A percentile compares a stretch with the other conserved stretches of the same genome.
Evolutionary conservation across 1,140 invertebrate genomes (phyloP).

Genomic region (Pachypsylla venusta): DNA sequence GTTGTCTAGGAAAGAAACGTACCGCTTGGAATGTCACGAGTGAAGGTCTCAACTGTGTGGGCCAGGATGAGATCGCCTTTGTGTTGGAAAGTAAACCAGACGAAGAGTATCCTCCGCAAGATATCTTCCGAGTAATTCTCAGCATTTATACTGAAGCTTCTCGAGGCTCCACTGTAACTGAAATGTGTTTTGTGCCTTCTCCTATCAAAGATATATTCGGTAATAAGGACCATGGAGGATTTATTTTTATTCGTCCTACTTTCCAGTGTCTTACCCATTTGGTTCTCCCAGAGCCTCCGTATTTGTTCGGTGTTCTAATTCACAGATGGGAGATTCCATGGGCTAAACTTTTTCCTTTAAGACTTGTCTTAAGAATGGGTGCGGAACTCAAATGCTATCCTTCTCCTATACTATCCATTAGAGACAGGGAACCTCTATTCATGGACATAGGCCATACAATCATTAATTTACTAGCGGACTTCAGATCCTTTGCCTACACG

Average conservation of each 20-base stretch:
- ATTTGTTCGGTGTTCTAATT: slow-evolving; percentile 62
- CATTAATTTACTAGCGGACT: slow-evolving; percentile 78
- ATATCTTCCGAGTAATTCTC: slow-evolving; percentile 62
- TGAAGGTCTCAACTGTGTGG: slow-evolving; percentile 60
- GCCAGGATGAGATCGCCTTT: slow-evolving; percentile 73
- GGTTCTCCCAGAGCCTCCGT: slow-evolving; percentile 56
- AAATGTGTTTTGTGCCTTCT: slow-evolving; percentile 52
- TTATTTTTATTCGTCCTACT: slow-evolving; percentile 65
- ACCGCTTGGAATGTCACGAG: slow-evolving; percentile 60
- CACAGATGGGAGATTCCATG: slow-evolving; percentile 78
- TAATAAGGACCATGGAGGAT: slow-evolving; percentile 68
- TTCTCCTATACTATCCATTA: slow-evolving; percentile 64
- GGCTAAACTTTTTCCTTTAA: slow-evolving; percentile 69
- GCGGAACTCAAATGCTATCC: slow-evolving; percentile 81
- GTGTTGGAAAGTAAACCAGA: slow-evolving; percentile 55
- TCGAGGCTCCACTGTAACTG: slow-evolving; percentile 56
- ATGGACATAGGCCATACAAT: slow-evolving; percentile 82
- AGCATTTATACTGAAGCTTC: slow-evolving; percentile 60
- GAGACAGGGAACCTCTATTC: slow-evolving; percentile 64
- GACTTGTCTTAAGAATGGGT: slow-evolving; percentile 61
- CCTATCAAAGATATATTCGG: slow-evolving; percentile 48
- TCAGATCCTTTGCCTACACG: slow-evolving; percentile 72
- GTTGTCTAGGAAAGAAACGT: neutral
- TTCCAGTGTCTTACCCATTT: slow-evolving; percentile 72
- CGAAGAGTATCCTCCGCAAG: slow-evolving; percentile 51